Evolutionary conservation across 2,888 invertebrate genomes (phyloP).

Genomic region (Osmoderma eremita): DNA sequence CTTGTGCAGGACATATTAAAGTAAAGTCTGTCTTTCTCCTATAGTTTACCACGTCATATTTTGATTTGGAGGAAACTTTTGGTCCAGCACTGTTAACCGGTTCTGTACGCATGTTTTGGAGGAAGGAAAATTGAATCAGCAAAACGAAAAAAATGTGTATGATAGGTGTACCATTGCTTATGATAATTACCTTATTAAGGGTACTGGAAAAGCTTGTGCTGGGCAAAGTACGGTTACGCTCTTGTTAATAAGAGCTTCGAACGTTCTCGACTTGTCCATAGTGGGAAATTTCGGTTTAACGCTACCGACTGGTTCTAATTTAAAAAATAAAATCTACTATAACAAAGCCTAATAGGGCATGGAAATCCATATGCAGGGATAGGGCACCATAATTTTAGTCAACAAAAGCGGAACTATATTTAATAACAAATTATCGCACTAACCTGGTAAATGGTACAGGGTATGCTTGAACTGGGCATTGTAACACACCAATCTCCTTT

Average conservation of each 20-base stretch:
- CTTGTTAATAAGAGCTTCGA: slow-evolving; percentile 65
- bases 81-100: slow-evolving; percentile 67
- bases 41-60: slow-evolving; percentile 59
- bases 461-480: slow-evolving; percentile 74
- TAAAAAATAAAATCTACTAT: slow-evolving; percentile 8
- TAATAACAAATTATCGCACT: neutral
- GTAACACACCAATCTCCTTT: slow-evolving; percentile 65
- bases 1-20: slow-evolving; percentile 77
- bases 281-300: slow-evolving; percentile 72
- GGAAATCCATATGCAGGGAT: neutral
- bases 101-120: slow-evolving; percentile 56
- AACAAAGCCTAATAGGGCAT: neutral
- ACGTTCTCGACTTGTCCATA: slow-evolving; percentile 73
- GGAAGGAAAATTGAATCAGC: neutral
- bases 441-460: slow-evolving; percentile 63
- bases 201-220: slow-evolving; percentile 80
- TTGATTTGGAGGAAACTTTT: slow-evolving; percentile 62
- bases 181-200: slow-evolving; percentile 73
- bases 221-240: slow-evolving; percentile 77
- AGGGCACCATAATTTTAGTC: neutral
- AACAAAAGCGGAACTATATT: too few species aligned
- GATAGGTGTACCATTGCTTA: slow-evolving; percentile 20
- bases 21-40: slow-evolving; percentile 62
- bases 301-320: slow-evolving; percentile 69
- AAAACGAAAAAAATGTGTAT: slow-evolving; percentile 1